These are phyloP conservation scores for Sinosuthora webbiana DNA, from an alignment of 2,113 vertebrate species.

Conservation along the genomic window DNA sequence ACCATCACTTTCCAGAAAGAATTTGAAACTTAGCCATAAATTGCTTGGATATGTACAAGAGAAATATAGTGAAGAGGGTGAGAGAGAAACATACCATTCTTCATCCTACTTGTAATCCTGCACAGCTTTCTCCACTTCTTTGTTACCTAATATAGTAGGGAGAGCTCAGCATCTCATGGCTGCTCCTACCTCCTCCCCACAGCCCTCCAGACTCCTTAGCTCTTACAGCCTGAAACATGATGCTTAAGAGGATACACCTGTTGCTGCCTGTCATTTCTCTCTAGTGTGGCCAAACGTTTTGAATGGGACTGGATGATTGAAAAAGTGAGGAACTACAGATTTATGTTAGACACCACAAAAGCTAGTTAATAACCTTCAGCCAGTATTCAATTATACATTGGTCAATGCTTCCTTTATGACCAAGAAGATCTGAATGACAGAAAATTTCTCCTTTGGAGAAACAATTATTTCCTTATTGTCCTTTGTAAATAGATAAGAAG, in stretches of 20 bases:
- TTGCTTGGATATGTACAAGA: background rate
- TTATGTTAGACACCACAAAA: background rate
- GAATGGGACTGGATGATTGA: background rate
- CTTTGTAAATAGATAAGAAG: background rate
- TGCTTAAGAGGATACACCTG: background rate
- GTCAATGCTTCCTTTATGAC: background rate
- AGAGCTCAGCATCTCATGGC: background rate
- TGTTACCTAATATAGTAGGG: slow-evolving; percentile 8
- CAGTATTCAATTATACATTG: background rate
- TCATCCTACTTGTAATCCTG: background rate
- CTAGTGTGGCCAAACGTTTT: background rate
- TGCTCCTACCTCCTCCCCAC: background rate
- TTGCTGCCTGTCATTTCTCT: background rate
- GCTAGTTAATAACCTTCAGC: background rate
- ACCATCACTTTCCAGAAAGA: background rate
- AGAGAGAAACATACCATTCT: background rate
- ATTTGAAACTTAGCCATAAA: background rate
- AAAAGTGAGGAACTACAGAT: background rate
- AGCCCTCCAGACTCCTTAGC: background rate
- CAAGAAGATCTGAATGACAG: background rate
- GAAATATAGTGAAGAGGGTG: accelerated
- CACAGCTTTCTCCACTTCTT: background rate
- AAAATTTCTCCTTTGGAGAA: background rate
- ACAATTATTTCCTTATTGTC: background rate
- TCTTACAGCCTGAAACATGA: background rate